Base-by-base conservation (phyloP, 2,113 vertebrate species). In the Perca flavescens region DNA sequence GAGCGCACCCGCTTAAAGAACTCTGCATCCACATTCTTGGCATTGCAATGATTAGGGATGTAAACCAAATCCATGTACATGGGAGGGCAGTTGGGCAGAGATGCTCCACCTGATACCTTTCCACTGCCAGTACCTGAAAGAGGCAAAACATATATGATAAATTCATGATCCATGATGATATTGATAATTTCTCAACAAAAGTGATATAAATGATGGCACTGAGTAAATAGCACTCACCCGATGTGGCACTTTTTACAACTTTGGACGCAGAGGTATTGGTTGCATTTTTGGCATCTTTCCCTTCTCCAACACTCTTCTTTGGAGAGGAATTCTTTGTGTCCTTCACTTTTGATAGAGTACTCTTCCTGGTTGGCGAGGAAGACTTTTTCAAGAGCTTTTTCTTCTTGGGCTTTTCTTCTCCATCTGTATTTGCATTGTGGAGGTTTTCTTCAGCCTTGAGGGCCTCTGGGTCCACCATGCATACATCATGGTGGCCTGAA, bases 41-140 rank as follows among this genome's bases (percentile, higher is more conserved):
- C 97, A 3, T 96, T 99, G 95, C 97, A 98, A 92, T 99, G 98
- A 91, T 99, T 99, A 40, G 98, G 98, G 88, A 99, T 97, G 84
- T 99, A 99, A 72, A 99, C 98, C 92, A 99, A 94, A 92, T 99
- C 98, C 95, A 99, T 94, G 90, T 98, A 99, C 88, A 99, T 95
- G 0, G 98, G 97, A 70, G 98, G 97, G 68, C 97, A 97, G 21
- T 94, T 97, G 79, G 97, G 96, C 72, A 96, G 93, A 64, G 96
- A 82, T 14, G 91, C 89, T 49, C 94, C 89, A 88, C 95, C 95
- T 83, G 95, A 82, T 6, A 80, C 85, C 79, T 99, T 99, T 71
- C 89, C 95, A 89, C 89, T 92, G 61, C 95, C 96, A 74, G 96
- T 88, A 87, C 96, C 97, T 98, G 92, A 40, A 74, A 83, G 15